These are phyloP conservation scores for Polydrusus pterygomalis DNA, from an alignment of 2,888 invertebrate genomes.

Conservation along the genomic window DNA sequence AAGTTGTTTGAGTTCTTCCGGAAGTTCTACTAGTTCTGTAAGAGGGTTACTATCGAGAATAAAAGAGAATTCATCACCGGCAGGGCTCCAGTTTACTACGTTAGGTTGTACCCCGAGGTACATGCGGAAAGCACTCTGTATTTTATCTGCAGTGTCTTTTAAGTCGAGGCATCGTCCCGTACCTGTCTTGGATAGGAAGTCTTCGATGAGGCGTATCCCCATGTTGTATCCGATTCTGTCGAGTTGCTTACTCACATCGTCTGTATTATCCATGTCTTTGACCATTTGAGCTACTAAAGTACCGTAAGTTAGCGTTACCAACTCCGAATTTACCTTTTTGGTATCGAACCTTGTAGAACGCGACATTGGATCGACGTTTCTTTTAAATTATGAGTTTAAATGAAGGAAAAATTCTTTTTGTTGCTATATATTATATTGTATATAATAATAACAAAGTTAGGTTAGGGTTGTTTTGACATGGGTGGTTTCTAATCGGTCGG, in stretches of 20 bases:
- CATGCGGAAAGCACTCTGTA: conserved; percentile 87
- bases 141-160: conserved; percentile 97
- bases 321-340: conserved; percentile 93
- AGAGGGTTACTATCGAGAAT: conserved; percentile 96
- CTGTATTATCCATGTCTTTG: conserved; percentile 96
- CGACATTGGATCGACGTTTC: conserved; percentile 75
- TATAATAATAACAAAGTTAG: not conserved
- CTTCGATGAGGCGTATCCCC: conserved; percentile 97
- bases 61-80: conserved; percentile 97
- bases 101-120: conserved; percentile 95
- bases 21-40: conserved; percentile 97
- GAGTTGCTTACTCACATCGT: conserved; percentile 97
- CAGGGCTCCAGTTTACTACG: conserved; percentile 94
- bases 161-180: conserved; percentile 95
- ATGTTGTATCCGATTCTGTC: conserved; percentile 98
- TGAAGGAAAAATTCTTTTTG: too few species aligned
- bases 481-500: not conserved
- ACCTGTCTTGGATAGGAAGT: conserved; percentile 94
- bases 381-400: too few species aligned
- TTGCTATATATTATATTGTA: not conserved
- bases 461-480: not conserved
- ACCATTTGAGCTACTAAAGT: conserved; percentile 97
- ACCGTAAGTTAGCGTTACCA: conserved; percentile 98
- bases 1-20: conserved; percentile 86
- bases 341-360: conserved; percentile 82